These are phyloP conservation scores for Dinomys branickii DNA, from an alignment of 2,113 vertebrate species.

Conservation along the genomic window DNA sequence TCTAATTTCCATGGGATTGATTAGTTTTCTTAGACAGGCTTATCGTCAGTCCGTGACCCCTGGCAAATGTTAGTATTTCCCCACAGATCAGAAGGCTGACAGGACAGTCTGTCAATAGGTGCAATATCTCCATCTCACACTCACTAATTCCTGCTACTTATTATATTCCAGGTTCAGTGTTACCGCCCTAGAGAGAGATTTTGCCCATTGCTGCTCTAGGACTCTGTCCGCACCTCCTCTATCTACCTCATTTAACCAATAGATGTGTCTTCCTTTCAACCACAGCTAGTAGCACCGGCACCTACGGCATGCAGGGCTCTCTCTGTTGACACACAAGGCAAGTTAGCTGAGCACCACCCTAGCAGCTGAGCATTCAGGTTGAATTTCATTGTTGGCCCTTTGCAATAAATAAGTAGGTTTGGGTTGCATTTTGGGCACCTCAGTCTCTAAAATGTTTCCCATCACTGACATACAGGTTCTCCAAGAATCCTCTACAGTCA, in stretches of 20 bases:
- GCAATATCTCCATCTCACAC: background rate
- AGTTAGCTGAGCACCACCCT: background rate
- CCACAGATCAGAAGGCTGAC: background rate
- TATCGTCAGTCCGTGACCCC: background rate
- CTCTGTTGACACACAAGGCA: background rate
- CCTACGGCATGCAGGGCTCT: background rate
- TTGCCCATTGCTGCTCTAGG: background rate
- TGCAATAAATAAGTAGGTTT: background rate
- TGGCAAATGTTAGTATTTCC: background rate
- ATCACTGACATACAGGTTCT: background rate
- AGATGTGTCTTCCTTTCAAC: background rate
- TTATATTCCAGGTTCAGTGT: background rate
- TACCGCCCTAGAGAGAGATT: background rate
- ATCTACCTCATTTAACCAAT: background rate
- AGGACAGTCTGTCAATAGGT: background rate
- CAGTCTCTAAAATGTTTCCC: background rate
- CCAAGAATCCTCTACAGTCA: background rate
- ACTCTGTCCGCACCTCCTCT: background rate
- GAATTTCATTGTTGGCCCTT: background rate
- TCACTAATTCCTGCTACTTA: background rate
- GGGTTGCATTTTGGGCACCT: background rate
- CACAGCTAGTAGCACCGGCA: background rate
- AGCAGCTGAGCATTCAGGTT: background rate
- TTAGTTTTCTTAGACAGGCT: background rate
- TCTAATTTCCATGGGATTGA: background rate